Base-by-base conservation (phyloP, 2,113 vertebrate species). In the Chaetorhynchus papuensis region DNA sequence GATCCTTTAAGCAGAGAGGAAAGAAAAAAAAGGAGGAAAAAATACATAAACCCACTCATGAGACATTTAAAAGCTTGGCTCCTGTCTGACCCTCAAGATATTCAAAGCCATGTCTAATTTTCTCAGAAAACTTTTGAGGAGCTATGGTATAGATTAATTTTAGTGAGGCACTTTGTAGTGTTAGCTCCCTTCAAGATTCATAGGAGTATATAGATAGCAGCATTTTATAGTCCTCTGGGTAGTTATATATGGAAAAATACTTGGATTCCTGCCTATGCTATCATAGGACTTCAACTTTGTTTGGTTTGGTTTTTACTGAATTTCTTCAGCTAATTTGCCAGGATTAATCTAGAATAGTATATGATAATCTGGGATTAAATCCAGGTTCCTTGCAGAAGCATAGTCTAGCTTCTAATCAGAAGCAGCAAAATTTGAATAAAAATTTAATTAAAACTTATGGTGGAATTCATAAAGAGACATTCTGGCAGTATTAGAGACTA, bases 11-110 rank as follows among this genome's bases (percentile, higher is more conserved):
- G 30, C 12, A 44, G 27, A 16, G 3, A 11, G 52, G 19, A 4
- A 19, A 23, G 2, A 1, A 30, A 28, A 13, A 28, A 7, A 5
- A 5, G 3, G 2, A 5, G 20, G 12, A 15, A 23, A 23, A 69
- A 17, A 30, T 28, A 27, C n/a, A 9, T 39, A 54, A 16, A 41
- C 2, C 7, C 1, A 24, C 4, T 74, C 13, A 8, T 19, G 52
- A 27, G 42, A 60, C 5, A 42, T 89, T 81, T 90, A 69, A 64
- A 44, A 70, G 3, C 14, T 33, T 64, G 10, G 5, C 5, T 45
- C 5, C 18, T 65, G 9, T 56, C 28, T 60, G 17, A 11, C 83
- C 10, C 19, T 83, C 11, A 44, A 65, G 14, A 10, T 37, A 52
- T 45, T 84, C 20, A 60, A 78, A 87, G 12, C 2, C 14, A 31